Percentiles rank a stretch among this genome's conserved stretches.
Evolutionary conservation across 1,140 invertebrate species (phyloP).

Genomic region (Xylocopa sonorina): DNA sequence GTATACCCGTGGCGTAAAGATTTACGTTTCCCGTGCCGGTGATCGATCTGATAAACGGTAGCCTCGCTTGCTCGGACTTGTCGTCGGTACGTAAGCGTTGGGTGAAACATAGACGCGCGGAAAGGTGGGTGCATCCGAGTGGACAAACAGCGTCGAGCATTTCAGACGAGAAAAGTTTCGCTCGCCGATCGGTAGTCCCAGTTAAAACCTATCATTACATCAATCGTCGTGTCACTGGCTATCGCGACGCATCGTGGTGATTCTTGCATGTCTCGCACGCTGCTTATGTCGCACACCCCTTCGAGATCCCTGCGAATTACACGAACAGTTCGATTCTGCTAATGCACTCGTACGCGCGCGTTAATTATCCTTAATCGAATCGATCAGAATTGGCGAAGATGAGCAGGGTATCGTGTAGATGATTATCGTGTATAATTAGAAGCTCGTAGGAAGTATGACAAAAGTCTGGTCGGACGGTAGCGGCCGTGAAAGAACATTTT

Average conservation of each 20-base stretch:
- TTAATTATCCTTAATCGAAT: slow-evolving; percentile 20
- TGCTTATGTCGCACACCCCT: slow-evolving; percentile 34
- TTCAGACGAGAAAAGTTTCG: slow-evolving; percentile 44
- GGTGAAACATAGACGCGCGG: not conserved
- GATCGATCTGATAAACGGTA: slow-evolving; percentile 28
- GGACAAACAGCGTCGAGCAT: not conserved
- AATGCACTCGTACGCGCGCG: not conserved
- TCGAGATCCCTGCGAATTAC: slow-evolving; percentile 28
- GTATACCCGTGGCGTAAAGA: not conserved
- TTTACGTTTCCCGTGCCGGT: not conserved
- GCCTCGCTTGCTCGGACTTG: too few species aligned
- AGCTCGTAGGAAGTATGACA: slow-evolving; percentile 4
- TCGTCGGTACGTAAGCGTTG: slow-evolving; percentile 4
- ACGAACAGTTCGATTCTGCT: slow-evolving; percentile 3
- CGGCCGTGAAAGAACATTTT: slow-evolving; percentile 37
- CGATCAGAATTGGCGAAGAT: not conserved
- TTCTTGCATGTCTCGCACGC: slow-evolving; percentile 31
- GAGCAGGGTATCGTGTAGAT: too few species aligned
- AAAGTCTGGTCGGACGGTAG: slow-evolving; percentile 11
- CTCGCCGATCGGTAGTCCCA: slow-evolving; percentile 49
- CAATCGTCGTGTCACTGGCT: slow-evolving; percentile 42
- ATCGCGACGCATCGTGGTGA: slow-evolving; percentile 48
- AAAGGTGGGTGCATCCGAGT: not conserved
- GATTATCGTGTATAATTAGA: slow-evolving; percentile 28
- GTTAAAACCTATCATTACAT: slow-evolving; percentile 49